Evolutionary conservation across 2,888 invertebrate species (phyloP).

Genomic region (Ochlodes sylvanus): DNA sequence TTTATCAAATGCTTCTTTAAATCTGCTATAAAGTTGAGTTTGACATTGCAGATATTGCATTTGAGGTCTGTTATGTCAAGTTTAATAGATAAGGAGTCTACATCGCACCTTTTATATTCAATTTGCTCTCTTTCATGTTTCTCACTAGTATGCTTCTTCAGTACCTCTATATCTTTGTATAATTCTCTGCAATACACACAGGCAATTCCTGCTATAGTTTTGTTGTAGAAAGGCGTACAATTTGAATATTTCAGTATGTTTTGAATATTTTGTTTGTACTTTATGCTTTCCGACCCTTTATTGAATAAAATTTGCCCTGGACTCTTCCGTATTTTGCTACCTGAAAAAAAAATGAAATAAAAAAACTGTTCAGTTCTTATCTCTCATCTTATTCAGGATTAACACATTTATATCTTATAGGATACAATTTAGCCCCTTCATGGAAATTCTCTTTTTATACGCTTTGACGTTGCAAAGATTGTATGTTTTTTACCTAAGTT

Average conservation of each 20-base stretch:
- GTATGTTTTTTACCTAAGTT: too few species aligned
- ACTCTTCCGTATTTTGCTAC: background rate
- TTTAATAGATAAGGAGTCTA: constrained; percentile 70
- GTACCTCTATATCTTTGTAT: constrained; percentile 51
- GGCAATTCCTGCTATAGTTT: constrained; percentile 64
- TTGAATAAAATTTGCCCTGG: background rate
- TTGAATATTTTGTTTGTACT: constrained; percentile 65
- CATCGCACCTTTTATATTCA: constrained; percentile 61
- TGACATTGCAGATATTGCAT: constrained; percentile 61
- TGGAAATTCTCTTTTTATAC: too few species aligned
- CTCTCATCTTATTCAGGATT: too few species aligned
- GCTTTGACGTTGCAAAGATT: too few species aligned
- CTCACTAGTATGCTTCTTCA: constrained; percentile 56
- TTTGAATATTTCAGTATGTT: constrained; percentile 71
- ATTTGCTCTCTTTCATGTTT: constrained; percentile 55
- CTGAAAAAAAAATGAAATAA: background rate
- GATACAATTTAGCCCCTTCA: too few species aligned
- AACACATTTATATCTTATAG: too few species aligned
- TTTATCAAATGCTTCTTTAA: constrained; percentile 64
- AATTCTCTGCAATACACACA: constrained; percentile 71
- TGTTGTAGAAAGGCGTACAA: constrained; percentile 72
- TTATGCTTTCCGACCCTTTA: constrained; percentile 53
- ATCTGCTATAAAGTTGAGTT: constrained; percentile 53
- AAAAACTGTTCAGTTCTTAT: too few species aligned
- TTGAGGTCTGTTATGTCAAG: constrained; percentile 70